Evolutionary conservation across 2,113 vertebrate species (phyloP), one percentile per base, ranked within the genome.

Genomic region (Stictonetta naevosa): DNA sequence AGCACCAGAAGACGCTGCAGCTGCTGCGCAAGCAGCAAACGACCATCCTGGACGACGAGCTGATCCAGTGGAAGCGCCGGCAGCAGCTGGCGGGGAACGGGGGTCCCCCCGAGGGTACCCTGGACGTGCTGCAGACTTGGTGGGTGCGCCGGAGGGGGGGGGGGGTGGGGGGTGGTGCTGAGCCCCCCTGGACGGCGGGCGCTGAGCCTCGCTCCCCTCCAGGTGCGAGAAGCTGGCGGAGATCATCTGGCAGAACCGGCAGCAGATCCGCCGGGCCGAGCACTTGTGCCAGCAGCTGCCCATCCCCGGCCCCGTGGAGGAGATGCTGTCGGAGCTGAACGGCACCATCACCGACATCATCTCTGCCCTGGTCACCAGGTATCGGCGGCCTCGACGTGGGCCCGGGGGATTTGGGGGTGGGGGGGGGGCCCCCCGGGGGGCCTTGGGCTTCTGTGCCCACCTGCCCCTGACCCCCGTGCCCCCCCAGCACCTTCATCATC

Each of bases 221-320:
- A 99, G 99, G 99, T 99, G 99, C 64, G 99, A 99, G 98, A 99
- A 99, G 97, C 94, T 99, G 95, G 99, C 99, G 0, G 99, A 99
- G 98, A 99, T 99, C 42, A 99, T 99, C 96, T 99, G 99, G 99
- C 99, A 99, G 98, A 99, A 99, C 97, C 98, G 99, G 86, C 99
- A 99, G 97, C 99, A 99, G 98, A 99, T 99, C 92, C 98, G 99
- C 58, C 98, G 99, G 53, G 99, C 99, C 0, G 99, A 99, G 97
- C 99, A 99, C 93, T 98, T 99, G 50, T 98, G 99, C 92, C 99
- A 99, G 93, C 99, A 99, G 97, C 98, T 99, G 94, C 99, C 99
- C 1, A 99, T 99, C 97, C 98, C 99, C 0, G 99, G 99, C 19
- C 99, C 99, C 0, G 99, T 99, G 72, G 99, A 99, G 94, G 98